Conservation (phyloP, 2,113 vertebrate genomes). For the Willisornis vidua region DNA sequence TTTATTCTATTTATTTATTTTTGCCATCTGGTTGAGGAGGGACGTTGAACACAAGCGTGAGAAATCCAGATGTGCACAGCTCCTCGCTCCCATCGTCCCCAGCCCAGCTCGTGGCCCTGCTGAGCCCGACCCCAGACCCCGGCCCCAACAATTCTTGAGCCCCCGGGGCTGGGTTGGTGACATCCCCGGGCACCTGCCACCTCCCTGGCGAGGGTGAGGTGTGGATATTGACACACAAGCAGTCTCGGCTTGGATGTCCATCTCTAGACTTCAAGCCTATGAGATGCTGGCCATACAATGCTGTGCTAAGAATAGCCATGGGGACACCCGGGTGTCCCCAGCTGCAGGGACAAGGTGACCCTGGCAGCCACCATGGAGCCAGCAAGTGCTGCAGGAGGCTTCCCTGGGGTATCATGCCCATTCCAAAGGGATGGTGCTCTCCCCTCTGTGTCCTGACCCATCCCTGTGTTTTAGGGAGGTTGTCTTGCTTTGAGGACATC, state of each 20-base stretch:
- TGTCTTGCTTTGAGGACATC: neutral
- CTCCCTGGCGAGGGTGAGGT: accelerated
- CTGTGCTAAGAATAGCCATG: accelerated
- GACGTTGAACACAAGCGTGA: slow-evolving; percentile 51
- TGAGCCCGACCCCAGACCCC: neutral
- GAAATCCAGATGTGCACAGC: slow-evolving; percentile 66
- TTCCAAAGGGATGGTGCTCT: neutral
- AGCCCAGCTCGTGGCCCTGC: neutral
- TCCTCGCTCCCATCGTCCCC: neutral
- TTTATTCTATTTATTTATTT: slow-evolving; percentile 72
- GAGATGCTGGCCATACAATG: neutral
- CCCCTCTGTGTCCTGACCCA: neutral
- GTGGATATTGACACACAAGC: accelerated
- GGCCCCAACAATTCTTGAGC: accelerated
- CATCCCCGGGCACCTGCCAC: neutral
- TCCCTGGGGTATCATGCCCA: accelerated
- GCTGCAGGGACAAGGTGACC: accelerated
- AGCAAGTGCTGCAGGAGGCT: neutral
- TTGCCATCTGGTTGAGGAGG: slow-evolving; percentile 67
- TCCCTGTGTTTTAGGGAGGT: accelerated
- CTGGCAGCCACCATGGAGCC: accelerated
- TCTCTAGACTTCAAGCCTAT: neutral
- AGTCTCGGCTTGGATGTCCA: neutral
- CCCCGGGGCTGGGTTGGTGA: accelerated
- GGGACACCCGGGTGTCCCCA: neutral